A percentile compares a stretch with the other conserved stretches of the same genome.
Conservation (phyloP, 2,797 vertebrate species). For the Argyrosomus regius region DNA sequence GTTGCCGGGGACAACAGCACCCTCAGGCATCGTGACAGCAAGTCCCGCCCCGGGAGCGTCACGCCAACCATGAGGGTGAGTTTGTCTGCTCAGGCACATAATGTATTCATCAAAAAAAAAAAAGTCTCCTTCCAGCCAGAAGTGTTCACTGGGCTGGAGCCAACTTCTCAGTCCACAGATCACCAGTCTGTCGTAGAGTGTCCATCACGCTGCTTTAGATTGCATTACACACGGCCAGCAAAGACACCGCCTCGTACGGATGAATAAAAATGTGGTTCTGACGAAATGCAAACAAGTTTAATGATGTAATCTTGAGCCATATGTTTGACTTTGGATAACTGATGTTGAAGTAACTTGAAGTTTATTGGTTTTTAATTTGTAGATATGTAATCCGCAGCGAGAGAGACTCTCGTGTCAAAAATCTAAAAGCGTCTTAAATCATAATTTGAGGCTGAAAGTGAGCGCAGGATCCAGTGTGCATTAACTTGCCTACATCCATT, state of each 20-base stretch:
- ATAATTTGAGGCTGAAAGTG: conserved; percentile 3
- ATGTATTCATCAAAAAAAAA: conserved; percentile 57
- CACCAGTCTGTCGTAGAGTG: conserved; percentile 5
- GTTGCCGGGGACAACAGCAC: conserved; percentile 84
- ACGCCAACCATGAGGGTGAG: conserved; percentile 94
- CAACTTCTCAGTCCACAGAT: conserved; percentile 29
- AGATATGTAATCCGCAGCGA: not conserved
- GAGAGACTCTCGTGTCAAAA: not conserved
- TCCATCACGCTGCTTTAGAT: conserved; percentile 14
- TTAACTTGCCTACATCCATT: not conserved
- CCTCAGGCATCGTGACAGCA: conserved; percentile 90
- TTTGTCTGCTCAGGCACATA: conserved; percentile 46
- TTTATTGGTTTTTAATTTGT: not conserved
- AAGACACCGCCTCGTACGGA: not conserved
- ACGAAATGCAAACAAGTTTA: not conserved
- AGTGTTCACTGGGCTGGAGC: conserved; percentile 51
- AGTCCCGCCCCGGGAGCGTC: conserved; percentile 87
- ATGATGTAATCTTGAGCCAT: not conserved
- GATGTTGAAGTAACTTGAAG: not conserved
- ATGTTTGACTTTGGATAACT: not conserved
- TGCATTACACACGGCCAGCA: not conserved
- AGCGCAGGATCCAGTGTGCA: conserved; percentile 9
- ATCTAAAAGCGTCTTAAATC: conserved; percentile 11
- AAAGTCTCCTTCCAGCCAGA: conserved; percentile 47
- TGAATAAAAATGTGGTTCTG: not conserved